A percentile compares a stretch with the other conserved stretches of the same genome.
These are phyloP conservation scores for Cheilosia impressa DNA, from an alignment of 2,888 invertebrate species.

Conservation along the genomic window DNA sequence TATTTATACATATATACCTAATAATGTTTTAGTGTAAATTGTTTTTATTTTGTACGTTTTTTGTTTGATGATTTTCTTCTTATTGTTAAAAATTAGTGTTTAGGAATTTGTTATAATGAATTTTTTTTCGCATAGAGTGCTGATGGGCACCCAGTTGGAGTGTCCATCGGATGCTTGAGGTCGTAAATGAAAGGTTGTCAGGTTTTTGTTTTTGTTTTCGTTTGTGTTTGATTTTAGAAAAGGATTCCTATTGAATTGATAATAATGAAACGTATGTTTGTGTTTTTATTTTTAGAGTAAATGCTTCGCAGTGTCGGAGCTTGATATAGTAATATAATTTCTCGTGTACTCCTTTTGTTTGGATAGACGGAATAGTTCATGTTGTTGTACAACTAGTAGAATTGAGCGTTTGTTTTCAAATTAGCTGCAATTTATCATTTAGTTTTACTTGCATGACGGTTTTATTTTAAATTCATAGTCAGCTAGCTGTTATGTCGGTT, in stretches of 20 bases:
- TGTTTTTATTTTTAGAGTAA: slow-evolving; percentile 1
- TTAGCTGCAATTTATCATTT: slow-evolving; percentile 6
- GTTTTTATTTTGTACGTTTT: slow-evolving; percentile 10
- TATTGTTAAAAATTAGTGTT: slow-evolving; percentile 28
- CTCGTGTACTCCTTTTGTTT: neutral
- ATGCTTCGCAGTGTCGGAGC: neutral
- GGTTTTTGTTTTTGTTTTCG: slow-evolving; percentile 31
- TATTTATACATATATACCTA: slow-evolving; percentile 5
- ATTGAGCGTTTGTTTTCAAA: slow-evolving; percentile 23
- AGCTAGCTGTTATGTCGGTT: slow-evolving; percentile 9
- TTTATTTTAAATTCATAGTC: neutral
- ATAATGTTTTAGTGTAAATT: slow-evolving; percentile 49
- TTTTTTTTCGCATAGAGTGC: neutral
- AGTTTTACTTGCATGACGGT: slow-evolving; percentile 3
- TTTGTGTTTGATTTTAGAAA: slow-evolving; percentile 25
- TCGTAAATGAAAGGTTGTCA: slow-evolving; percentile 66
- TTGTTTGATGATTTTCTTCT: slow-evolving; percentile 7
- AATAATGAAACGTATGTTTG: slow-evolving; percentile 27
- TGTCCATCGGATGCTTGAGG: neutral
- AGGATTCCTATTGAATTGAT: slow-evolving; percentile 53
- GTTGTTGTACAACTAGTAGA: slow-evolving; percentile 22
- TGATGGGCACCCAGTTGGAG: neutral
- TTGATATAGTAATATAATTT: neutral
- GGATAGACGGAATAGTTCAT: slow-evolving; percentile 10
- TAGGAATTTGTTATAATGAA: slow-evolving; percentile 23